Percentiles rank a stretch among this genome's conserved stretches.
Evolutionary conservation across 2,888 invertebrate species (phyloP).

Genomic region (Mythimna ferrago): DNA sequence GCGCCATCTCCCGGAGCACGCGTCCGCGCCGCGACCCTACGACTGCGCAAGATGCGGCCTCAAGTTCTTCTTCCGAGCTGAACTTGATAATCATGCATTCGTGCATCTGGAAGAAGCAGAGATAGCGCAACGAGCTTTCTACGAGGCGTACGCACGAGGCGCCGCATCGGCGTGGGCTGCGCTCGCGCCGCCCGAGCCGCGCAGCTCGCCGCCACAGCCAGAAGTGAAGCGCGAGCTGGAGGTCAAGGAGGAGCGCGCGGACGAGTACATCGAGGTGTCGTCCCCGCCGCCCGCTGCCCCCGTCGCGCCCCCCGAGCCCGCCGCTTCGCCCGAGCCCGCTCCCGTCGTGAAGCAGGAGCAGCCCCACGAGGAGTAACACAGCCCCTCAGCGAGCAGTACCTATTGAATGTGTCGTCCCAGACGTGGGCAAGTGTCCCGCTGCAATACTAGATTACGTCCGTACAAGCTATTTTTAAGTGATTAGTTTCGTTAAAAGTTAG

Average conservation of each 20-base stretch:
- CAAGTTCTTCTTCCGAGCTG: slow-evolving; percentile 97
- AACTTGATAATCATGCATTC: slow-evolving; percentile 96
- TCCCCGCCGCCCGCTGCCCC: slow-evolving; percentile 81
- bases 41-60: slow-evolving; percentile 96
- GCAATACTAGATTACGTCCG: slow-evolving; percentile 91
- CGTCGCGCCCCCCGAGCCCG: slow-evolving; percentile 71
- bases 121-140: slow-evolving; percentile 87
- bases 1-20: slow-evolving; percentile 96
- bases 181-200: slow-evolving; percentile 78
- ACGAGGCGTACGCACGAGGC: slow-evolving; percentile 86
- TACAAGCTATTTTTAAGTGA: slow-evolving; percentile 77
- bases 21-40: slow-evolving; percentile 95
- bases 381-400: slow-evolving; percentile 37
- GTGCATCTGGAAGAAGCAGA: slow-evolving; percentile 90
- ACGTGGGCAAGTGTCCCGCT: slow-evolving; percentile 81
- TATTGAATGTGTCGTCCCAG: slow-evolving; percentile 82
- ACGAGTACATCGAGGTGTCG: slow-evolving; percentile 88
- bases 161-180: slow-evolving; percentile 87
- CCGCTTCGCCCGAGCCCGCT: slow-evolving; percentile 67
- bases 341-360: slow-evolving; percentile 85
- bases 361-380: slow-evolving; percentile 78
- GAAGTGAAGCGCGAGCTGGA: slow-evolving; percentile 84
- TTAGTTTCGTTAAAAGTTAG: slow-evolving; percentile 79
- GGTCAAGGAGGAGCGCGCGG: slow-evolving; percentile 85
- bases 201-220: slow-evolving; percentile 63